A percentile compares a stretch with the other conserved stretches of the same genome.
phyloP scores from a whole-genome alignment of 92 coral and sea anemone genomes.

The Paramuricea clavata region DNA sequence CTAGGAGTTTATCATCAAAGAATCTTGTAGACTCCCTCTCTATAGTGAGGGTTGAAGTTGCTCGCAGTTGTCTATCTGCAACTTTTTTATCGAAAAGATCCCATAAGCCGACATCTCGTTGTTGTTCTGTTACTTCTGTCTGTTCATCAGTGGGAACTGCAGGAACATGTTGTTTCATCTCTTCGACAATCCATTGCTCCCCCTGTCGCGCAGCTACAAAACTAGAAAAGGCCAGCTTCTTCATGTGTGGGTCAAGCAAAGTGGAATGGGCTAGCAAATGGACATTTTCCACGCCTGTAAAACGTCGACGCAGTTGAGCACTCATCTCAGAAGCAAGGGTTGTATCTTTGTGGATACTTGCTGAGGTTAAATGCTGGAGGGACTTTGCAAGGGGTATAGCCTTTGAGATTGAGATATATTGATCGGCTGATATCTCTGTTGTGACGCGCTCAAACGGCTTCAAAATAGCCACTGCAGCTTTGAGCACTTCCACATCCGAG shows the following conservation, averaged over 20 bases:
- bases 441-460: constrained; percentile 33
- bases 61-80: not conserved
- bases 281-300: not conserved
- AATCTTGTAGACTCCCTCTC: constrained; percentile 6
- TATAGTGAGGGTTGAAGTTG: constrained; percentile 7
- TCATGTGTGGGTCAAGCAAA: constrained; percentile 40
- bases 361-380: constrained; percentile 26
- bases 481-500: constrained; percentile 36
- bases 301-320: constrained; percentile 35
- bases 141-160: not conserved
- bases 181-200: constrained; percentile 28
- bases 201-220: constrained; percentile 15
- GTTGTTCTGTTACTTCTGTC: not conserved
- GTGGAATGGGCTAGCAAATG: constrained; percentile 33
- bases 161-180: not conserved
- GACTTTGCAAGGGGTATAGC: constrained; percentile 35
- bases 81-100: constrained; percentile 45
- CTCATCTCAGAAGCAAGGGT: constrained; percentile 10
- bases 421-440: constrained; percentile 21
- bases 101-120: constrained; percentile 27
- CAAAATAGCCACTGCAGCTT: constrained; percentile 34
- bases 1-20: constrained; percentile 29
- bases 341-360: not conserved
- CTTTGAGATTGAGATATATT: constrained; percentile 13
- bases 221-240: constrained; percentile 46